Percentiles rank a stretch among this genome's conserved stretches.
phyloP scores from a whole-genome alignment of 2,888 invertebrate genomes.

The Chelonus formosanus region DNA sequence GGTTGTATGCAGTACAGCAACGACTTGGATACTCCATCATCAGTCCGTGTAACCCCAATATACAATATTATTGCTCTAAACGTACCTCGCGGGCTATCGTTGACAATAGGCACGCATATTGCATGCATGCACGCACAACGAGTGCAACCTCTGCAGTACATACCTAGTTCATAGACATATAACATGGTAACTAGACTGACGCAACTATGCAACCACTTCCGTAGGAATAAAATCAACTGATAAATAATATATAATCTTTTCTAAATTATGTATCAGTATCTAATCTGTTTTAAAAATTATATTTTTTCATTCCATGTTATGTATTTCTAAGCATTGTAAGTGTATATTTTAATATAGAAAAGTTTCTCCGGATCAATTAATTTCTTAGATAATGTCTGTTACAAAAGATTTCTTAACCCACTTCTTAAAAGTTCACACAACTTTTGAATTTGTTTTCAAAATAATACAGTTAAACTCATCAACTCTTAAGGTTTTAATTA shows the following conservation, averaged over 20 bases:
- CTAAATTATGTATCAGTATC: not conserved
- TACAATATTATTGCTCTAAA: constrained; percentile 17
- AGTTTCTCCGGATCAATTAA: no score
- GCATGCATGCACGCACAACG: constrained; percentile 47
- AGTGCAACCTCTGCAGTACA: constrained; percentile 33
- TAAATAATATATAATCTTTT: constrained; percentile 31
- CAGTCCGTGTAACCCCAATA: constrained; percentile 30
- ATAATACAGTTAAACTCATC: no score
- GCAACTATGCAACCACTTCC: constrained; percentile 46
- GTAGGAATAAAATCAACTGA: constrained; percentile 37
- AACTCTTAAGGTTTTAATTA: no score
- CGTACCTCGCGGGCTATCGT: constrained; percentile 30
- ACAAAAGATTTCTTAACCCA: no score
- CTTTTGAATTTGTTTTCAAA: no score
- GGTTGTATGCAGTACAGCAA: no score
- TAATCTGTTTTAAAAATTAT: not conserved
- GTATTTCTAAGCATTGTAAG: constrained; percentile 44
- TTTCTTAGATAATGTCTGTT: no score
- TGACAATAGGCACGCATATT: constrained; percentile 45
- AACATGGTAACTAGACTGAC: constrained; percentile 33
- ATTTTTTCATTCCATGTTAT: constrained; percentile 15
- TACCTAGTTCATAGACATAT: not conserved
- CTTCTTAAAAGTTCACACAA: no score
- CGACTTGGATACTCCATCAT: constrained; percentile 22
- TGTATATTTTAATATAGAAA: constrained; percentile 30